These are phyloP conservation scores for Anagyrus pseudococci DNA, from an alignment of 2,888 invertebrate genomes.

Conservation along the genomic window DNA sequence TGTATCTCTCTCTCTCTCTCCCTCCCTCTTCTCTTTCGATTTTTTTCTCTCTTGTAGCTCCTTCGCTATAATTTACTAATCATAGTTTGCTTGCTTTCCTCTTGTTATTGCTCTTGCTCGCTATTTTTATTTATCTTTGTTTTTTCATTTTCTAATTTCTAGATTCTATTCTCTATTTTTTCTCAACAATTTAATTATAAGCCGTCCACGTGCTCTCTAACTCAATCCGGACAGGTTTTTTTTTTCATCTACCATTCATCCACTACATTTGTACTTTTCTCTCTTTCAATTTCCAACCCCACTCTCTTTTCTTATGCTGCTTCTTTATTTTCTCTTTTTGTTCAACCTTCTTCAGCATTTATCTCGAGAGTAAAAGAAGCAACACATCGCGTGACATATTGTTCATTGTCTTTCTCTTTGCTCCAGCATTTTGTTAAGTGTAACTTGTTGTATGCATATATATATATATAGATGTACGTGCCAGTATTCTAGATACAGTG, in stretches of 20 bases:
- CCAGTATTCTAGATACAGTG: slow-evolving; percentile 35
- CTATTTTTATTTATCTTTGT: slow-evolving; percentile 22
- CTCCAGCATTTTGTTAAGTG: slow-evolving; percentile 34
- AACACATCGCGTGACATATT: slow-evolving; percentile 35
- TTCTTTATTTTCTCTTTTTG: background rate
- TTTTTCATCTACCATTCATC: background rate
- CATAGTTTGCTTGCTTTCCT: slow-evolving; percentile 12
- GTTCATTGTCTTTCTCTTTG: slow-evolving; percentile 41
- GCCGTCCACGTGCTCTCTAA: background rate
- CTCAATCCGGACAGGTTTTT: too few species aligned
- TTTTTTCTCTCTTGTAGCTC: slow-evolving; percentile 19
- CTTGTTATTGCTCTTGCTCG: slow-evolving; percentile 28
- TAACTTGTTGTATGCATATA: slow-evolving; percentile 13
- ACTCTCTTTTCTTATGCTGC: slow-evolving; percentile 1
- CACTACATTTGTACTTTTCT: slow-evolving; percentile 2
- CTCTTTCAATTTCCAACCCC: slow-evolving; percentile 23
- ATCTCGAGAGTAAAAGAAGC: slow-evolving; percentile 25
- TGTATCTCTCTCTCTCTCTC: slow-evolving; percentile 23
- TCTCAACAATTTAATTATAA: background rate
- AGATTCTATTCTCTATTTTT: too few species aligned
- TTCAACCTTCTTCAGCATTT: slow-evolving; percentile 14
- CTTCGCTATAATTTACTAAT: slow-evolving; percentile 3
- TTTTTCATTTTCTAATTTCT: slow-evolving; percentile 3
- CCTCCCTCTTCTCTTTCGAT: slow-evolving; percentile 40
- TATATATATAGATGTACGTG: slow-evolving; percentile 15